These are phyloP conservation scores for Orchesella cincta DNA, from an alignment of 1,140 invertebrate genomes.

Conservation along the genomic window DNA sequence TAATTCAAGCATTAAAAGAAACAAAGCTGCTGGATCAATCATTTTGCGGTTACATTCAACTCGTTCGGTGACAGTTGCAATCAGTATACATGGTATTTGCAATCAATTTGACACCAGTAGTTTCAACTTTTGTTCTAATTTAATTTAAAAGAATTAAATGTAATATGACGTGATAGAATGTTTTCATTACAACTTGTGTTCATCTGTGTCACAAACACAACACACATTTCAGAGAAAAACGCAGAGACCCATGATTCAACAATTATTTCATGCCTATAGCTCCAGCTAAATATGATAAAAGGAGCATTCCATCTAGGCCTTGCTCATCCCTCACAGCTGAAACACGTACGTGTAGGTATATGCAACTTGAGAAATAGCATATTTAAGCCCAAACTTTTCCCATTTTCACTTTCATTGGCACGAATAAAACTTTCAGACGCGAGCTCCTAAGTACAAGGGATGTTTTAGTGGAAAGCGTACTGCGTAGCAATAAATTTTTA, in stretches of 20 bases:
- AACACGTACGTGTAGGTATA: too few relatives aligned
- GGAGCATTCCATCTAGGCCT: too few relatives aligned
- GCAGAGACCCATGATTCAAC: too few relatives aligned
- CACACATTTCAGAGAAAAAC: too few relatives aligned
- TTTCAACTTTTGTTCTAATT: not conserved
- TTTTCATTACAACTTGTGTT: too few relatives aligned
- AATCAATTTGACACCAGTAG: not conserved
- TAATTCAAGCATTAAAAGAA: not conserved
- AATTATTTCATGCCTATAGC: too few relatives aligned
- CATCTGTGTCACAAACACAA: too few relatives aligned
- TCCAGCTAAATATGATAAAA: too few relatives aligned
- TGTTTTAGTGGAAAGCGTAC: not conserved
- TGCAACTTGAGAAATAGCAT: too few relatives aligned
- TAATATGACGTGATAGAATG: not conserved
- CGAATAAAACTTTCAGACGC: not conserved
- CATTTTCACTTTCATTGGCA: constrained; percentile 19
- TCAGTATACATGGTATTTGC: too few relatives aligned
- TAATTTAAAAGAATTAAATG: not conserved
- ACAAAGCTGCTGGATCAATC: not conserved
- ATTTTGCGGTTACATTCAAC: not conserved
- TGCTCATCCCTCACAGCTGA: too few relatives aligned
- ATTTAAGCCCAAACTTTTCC: constrained; percentile 20
- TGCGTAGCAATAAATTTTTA: constrained; percentile 19
- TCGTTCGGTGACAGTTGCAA: too few relatives aligned
- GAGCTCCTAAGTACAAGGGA: not conserved